phyloP scores from a whole-genome alignment of 2,888 invertebrate genomes.

The Drosophila dives region DNA sequence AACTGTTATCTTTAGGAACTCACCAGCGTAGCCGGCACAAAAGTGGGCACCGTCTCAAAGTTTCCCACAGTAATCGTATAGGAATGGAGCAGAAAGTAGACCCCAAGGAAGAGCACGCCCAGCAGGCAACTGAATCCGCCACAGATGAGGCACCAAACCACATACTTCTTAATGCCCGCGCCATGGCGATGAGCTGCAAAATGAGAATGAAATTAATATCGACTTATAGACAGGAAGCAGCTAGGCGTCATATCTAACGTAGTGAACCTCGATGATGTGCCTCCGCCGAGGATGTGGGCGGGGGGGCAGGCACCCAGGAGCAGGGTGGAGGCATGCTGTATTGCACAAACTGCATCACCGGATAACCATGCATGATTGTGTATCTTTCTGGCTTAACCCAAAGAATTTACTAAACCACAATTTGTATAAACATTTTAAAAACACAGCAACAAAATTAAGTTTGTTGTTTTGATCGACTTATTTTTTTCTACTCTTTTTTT shows the following conservation, averaged over 20 bases:
- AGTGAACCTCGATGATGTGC: constrained; percentile 73
- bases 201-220: constrained; percentile 1
- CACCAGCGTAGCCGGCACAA: constrained; percentile 96
- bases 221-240: not conserved
- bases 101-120: constrained; percentile 90
- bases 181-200: constrained; percentile 84
- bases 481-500: constrained; percentile 33
- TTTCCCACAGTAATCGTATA: constrained; percentile 90
- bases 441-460: not conserved
- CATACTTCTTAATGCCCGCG: constrained; percentile 88
- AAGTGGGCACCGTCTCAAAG: constrained; percentile 97
- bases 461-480: constrained; percentile 4
- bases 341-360: constrained; percentile 88
- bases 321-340: constrained; percentile 86
- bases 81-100: constrained; percentile 91
- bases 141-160: constrained; percentile 91
- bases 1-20: constrained; percentile 75
- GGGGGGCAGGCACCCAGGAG: constrained; percentile 84
- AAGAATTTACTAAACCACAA: not conserved
- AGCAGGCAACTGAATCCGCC: constrained; percentile 90
- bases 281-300: constrained; percentile 65
- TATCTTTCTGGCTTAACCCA: not conserved
- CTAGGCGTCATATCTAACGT: constrained; percentile 36
- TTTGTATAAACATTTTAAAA: constrained; percentile 4
- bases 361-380: constrained; percentile 87